Conservation (phyloP, 2,888 invertebrate species). For the Archips crataeganus region DNA sequence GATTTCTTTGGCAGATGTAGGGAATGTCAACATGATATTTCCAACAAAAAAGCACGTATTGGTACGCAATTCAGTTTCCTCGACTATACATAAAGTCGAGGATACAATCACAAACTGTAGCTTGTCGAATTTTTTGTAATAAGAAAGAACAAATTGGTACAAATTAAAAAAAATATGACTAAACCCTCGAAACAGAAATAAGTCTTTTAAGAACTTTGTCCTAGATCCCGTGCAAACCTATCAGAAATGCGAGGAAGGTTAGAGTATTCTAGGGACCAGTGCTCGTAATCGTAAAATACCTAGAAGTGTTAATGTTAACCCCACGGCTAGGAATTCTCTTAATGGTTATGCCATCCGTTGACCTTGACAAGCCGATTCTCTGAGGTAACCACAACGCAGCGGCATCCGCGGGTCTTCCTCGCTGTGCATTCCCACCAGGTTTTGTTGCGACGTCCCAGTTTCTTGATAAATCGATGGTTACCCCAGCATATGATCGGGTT, state of each 20-base stretch:
- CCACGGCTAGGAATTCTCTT: constrained; percentile 30
- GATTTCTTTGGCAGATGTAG: too few relatives aligned
- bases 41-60: too few relatives aligned
- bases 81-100: too few relatives aligned
- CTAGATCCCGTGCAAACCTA: background rate
- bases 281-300: background rate
- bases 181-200: background rate
- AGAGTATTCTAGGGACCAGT: background rate
- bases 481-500: constrained; percentile 76
- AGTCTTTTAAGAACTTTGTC: background rate
- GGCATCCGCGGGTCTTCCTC: constrained; percentile 67
- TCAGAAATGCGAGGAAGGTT: background rate
- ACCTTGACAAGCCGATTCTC: constrained; percentile 69
- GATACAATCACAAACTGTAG: too few relatives aligned
- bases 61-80: too few relatives aligned
- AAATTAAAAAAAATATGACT: too few relatives aligned
- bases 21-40: too few relatives aligned
- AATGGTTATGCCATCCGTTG: constrained; percentile 76
- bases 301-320: background rate
- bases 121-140: too few relatives aligned
- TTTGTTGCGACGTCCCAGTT: constrained; percentile 65
- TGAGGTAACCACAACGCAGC: constrained; percentile 72
- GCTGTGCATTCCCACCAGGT: constrained; percentile 79
- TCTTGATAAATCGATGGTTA: constrained; percentile 74
- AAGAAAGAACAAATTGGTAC: too few relatives aligned